Evolutionary conservation across 2,797 vertebrate species (phyloP).

Genomic region (Onychomys leucogaster): DNA sequence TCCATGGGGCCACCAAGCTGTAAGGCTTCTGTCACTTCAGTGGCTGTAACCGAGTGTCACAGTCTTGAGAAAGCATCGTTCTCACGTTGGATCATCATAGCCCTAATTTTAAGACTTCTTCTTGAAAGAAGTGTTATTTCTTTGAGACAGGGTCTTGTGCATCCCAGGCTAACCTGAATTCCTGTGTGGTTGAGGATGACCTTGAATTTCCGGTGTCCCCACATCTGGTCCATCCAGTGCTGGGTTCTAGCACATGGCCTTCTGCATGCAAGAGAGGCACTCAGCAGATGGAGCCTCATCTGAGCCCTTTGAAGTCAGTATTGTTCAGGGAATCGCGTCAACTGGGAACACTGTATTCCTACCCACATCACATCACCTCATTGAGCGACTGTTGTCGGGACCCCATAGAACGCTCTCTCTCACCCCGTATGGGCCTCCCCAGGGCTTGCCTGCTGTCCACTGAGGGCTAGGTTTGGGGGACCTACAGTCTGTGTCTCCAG

Average conservation of each 20-base stretch:
- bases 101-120: constrained; percentile 53
- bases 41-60: not conserved
- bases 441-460: constrained; percentile 5
- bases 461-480: not conserved
- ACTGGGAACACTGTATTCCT: not conserved
- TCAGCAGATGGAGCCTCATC: not conserved
- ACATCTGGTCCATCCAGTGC: not conserved
- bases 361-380: not conserved
- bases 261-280: not conserved
- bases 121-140: not conserved
- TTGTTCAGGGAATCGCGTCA: not conserved
- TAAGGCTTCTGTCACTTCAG: not conserved
- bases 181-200: not conserved
- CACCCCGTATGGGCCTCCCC: not conserved
- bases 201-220: not conserved
- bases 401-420: not conserved
- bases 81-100: not conserved
- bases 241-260: not conserved
- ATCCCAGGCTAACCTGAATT: not conserved
- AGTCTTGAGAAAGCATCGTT: constrained; percentile 20
- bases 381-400: not conserved
- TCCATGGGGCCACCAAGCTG: not conserved
- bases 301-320: not conserved
- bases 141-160: not conserved
- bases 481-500: not conserved